Evolutionary conservation across 2,113 vertebrate genomes (phyloP).

Genomic region (Leptobrachium leishanense): DNA sequence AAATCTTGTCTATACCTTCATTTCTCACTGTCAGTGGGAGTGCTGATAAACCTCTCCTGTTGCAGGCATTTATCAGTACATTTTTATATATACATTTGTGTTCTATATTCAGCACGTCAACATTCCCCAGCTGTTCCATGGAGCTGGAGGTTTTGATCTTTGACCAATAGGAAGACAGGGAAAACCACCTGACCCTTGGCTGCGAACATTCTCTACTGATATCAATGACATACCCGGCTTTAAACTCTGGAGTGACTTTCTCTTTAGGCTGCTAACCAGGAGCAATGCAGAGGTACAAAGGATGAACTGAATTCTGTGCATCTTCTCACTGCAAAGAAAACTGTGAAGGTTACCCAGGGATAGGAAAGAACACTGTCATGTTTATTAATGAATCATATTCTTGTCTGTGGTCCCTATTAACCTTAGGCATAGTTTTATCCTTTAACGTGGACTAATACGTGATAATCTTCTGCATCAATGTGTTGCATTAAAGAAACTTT

Average conservation of each 20-base stretch:
- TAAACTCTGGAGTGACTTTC: conserved; percentile 5
- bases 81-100: conserved; percentile 24
- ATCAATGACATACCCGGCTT: conserved; percentile 12
- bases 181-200: conserved; percentile 8
- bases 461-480: too few relatives aligned
- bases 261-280: neutral
- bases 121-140: neutral
- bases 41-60: neutral
- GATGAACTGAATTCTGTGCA: neutral
- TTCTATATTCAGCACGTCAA: conserved; percentile 18
- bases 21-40: too few relatives aligned
- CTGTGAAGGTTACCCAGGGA: neutral
- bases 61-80: neutral
- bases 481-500: too few relatives aligned
- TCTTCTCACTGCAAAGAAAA: neutral
- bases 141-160: conserved; percentile 3
- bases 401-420: too few relatives aligned
- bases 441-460: too few relatives aligned
- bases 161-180: conserved; percentile 3
- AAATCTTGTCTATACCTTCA: too few relatives aligned
- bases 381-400: neutral
- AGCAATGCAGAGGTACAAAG: conserved; percentile 6
- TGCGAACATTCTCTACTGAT: neutral
- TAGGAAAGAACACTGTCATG: neutral
- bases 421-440: too few relatives aligned